Conservation (phyloP, 2,113 vertebrate genomes). For the Haliaeetus leucogaster region DNA sequence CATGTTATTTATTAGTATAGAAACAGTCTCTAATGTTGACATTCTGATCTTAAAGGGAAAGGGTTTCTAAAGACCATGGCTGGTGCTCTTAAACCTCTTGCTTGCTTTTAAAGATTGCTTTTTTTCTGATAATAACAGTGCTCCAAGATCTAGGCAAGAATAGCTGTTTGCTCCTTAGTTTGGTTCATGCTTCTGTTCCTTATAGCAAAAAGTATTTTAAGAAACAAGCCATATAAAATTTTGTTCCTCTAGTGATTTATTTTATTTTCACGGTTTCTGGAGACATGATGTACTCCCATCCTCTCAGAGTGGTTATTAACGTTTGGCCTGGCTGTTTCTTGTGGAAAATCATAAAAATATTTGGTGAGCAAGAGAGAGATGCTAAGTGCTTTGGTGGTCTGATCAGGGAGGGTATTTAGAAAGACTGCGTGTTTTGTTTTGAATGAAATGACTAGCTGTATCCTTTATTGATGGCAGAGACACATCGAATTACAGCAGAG, state of each 20-base stretch:
- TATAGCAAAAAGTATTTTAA: conserved; percentile 59
- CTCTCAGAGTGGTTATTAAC: conserved; percentile 68
- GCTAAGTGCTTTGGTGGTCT: conserved; percentile 75
- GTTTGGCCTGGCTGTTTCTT: conserved; percentile 68
- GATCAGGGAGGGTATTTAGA: conserved; percentile 53
- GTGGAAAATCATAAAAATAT: conserved; percentile 78
- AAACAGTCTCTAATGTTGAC: neutral
- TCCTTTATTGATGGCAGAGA: conserved; percentile 25
- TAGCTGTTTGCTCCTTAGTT: neutral
- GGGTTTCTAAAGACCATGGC: neutral
- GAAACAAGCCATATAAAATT: conserved; percentile 55
- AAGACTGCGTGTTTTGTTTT: conserved; percentile 57
- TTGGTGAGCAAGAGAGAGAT: conserved; percentile 70
- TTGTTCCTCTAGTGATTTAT: conserved; percentile 21
- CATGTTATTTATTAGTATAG: neutral
- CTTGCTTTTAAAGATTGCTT: neutral
- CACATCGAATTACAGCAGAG: neutral
- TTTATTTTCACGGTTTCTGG: conserved; percentile 49
- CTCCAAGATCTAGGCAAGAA: neutral
- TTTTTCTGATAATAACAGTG: neutral
- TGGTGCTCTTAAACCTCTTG: neutral
- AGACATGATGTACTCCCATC: conserved; percentile 60
- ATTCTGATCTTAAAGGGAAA: neutral
- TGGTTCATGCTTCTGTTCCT: neutral
- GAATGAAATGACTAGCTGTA: conserved; percentile 26